Evolutionary conservation across 2,797 vertebrate genomes (phyloP).

Genomic region (Adelosebastes latens): DNA sequence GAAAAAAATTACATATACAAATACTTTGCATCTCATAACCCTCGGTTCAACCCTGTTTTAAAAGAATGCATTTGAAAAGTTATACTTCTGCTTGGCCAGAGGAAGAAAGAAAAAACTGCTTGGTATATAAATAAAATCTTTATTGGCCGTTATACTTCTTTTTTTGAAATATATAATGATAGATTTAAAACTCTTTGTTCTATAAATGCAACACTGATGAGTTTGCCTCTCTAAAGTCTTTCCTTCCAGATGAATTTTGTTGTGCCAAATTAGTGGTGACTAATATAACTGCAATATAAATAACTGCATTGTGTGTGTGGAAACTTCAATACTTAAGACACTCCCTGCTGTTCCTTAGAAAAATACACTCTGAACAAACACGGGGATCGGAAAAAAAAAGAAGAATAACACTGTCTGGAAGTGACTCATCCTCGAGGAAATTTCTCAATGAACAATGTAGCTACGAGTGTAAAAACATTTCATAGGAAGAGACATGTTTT

Average conservation of each 20-base stretch:
- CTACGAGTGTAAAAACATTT: conserved; percentile 24
- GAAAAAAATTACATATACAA: conserved; percentile 77
- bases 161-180: conserved; percentile 70
- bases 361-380: conserved; percentile 63
- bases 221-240: conserved; percentile 18
- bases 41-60: conserved; percentile 74
- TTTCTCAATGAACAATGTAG: conserved; percentile 38
- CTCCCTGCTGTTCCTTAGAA: conserved; percentile 73
- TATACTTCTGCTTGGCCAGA: conserved; percentile 57
- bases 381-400: conserved; percentile 21
- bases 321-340: conserved; percentile 68
- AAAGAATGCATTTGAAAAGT: conserved; percentile 64
- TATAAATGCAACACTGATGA: conserved; percentile 70
- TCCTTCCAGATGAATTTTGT: conserved; percentile 15
- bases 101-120: conserved; percentile 49
- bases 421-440: conserved; percentile 30
- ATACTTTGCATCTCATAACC: conserved; percentile 75
- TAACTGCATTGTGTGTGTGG: conserved; percentile 61
- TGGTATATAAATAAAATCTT: conserved; percentile 83
- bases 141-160: conserved; percentile 64
- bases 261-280: conserved; percentile 44
- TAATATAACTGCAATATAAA: conserved; percentile 42
- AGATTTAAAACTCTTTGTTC: conserved; percentile 68
- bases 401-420: conserved; percentile 65
- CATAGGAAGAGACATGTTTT: not conserved